phyloP scores from a whole-genome alignment of 2,113 vertebrate genomes.

The Chauna torquata region DNA sequence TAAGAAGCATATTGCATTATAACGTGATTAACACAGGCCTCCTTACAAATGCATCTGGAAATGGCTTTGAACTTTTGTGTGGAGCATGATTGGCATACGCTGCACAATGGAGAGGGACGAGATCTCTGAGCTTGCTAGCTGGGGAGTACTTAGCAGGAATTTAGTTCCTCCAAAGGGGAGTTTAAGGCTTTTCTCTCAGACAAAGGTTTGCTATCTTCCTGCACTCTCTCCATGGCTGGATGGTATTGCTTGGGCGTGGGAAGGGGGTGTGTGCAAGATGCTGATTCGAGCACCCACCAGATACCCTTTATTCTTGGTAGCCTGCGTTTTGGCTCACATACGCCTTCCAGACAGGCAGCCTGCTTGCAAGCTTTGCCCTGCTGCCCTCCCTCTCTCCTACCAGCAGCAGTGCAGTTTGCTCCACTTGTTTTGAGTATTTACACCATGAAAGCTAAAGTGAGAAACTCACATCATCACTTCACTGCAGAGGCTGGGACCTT shows the following conservation, averaged over 20 bases:
- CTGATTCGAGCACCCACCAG: not conserved
- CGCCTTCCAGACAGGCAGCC: not conserved
- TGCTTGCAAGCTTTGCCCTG: not conserved
- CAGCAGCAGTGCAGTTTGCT: not conserved
- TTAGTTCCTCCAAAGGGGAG: not conserved
- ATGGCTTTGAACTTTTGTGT: slow-evolving; percentile 75
- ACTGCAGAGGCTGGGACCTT: not conserved
- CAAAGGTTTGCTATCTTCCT: not conserved
- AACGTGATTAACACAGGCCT: slow-evolving; percentile 73
- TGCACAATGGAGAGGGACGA: not conserved
- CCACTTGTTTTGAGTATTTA: not conserved
- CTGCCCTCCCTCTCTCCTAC: not conserved
- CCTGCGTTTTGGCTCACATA: not conserved
- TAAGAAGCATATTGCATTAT: slow-evolving; percentile 61
- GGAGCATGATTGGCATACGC: slow-evolving; percentile 62
- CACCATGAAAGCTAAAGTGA: not conserved
- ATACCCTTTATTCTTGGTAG: not conserved
- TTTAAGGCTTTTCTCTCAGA: not conserved
- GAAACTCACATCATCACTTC: accelerated
- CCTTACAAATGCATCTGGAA: slow-evolving; percentile 73
- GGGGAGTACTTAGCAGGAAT: not conserved
- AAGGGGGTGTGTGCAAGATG: not conserved
- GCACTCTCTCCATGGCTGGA: not conserved
- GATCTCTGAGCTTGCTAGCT: not conserved
- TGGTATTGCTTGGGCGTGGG: accelerated